phyloP scores from a whole-genome alignment of 1,140 invertebrate species.

The Teleopsis dalmanni region DNA sequence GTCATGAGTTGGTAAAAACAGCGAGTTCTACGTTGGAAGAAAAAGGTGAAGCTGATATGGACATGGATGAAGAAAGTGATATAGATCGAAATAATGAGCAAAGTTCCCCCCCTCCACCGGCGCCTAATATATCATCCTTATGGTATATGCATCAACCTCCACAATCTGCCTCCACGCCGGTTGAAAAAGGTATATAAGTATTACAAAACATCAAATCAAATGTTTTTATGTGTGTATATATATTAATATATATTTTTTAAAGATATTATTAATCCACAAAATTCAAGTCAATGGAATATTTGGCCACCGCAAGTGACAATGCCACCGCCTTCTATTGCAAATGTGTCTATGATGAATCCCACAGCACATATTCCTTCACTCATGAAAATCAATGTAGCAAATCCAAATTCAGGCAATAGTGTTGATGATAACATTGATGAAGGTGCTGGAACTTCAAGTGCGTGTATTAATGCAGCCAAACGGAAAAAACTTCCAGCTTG shows the following conservation, averaged over 20 bases:
- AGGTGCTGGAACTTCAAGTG: slow-evolving; percentile 1
- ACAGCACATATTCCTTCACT: slow-evolving; percentile 37
- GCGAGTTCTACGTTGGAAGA: slow-evolving; percentile 39
- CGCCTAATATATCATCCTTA: slow-evolving; percentile 22
- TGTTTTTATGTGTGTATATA: background rate
- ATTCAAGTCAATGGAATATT: slow-evolving; percentile 17
- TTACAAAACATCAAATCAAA: background rate
- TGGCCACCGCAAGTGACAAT: slow-evolving; percentile 16
- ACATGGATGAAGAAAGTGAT: slow-evolving; percentile 52
- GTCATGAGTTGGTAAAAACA: background rate
- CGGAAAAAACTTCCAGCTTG: slow-evolving; percentile 86
- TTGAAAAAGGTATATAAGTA: background rate
- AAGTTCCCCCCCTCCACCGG: slow-evolving; percentile 27
- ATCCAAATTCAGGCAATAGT: slow-evolving; percentile 28
- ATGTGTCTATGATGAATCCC: slow-evolving; percentile 15
- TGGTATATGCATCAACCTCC: slow-evolving; percentile 14
- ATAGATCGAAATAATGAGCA: slow-evolving; percentile 13
- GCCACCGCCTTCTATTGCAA: slow-evolving; percentile 9
- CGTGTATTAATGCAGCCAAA: slow-evolving; percentile 72
- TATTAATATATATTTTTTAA: background rate
- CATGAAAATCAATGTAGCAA: slow-evolving; percentile 34
- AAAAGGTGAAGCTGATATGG: slow-evolving; percentile 77
- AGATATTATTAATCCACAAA: background rate
- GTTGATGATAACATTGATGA: background rate
- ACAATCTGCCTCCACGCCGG: background rate